Percentiles rank a stretch among this genome's conserved stretches.
phyloP scores from a whole-genome alignment of 2,888 invertebrate species.

The Drosophila multiciliata region DNA sequence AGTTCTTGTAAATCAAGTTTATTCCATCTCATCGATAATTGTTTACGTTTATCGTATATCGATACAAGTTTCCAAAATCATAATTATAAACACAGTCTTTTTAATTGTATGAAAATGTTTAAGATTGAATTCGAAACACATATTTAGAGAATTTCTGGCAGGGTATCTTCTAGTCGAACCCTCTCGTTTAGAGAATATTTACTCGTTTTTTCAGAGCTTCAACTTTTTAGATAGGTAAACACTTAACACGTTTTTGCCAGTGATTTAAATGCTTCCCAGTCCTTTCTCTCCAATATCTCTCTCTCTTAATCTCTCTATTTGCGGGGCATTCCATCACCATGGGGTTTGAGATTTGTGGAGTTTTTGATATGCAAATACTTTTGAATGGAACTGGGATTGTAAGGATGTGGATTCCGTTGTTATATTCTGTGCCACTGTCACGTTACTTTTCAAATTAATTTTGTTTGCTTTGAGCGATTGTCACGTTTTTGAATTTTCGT shows the following conservation, averaged over 20 bases:
- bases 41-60: not conserved
- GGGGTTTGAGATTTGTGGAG: conserved; percentile 25
- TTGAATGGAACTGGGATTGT: conserved; percentile 36
- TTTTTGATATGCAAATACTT: conserved; percentile 59
- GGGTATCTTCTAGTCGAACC: not conserved
- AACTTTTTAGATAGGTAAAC: conserved; percentile 82
- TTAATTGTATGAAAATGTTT: not conserved
- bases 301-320: conserved; percentile 50
- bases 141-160: not conserved
- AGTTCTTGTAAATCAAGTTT: not conserved
- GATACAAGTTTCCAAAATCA: not conserved
- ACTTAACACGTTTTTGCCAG: conserved; percentile 83
- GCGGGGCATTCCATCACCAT: conserved; percentile 70
- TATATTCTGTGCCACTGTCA: conserved; percentile 48
- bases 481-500: conserved; percentile 69
- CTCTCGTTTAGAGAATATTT: not conserved
- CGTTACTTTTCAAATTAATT: conserved; percentile 59
- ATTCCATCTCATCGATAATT: not conserved
- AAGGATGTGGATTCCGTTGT: conserved; percentile 28
- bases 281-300: conserved; percentile 2
- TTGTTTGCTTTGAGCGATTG: conserved; percentile 75
- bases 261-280: conserved; percentile 63
- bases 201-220: conserved; percentile 30
- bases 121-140: not conserved
- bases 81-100: not conserved